These are phyloP conservation scores for Pararge aegeria DNA, from an alignment of 1,140 invertebrate genomes.

Conservation along the genomic window DNA sequence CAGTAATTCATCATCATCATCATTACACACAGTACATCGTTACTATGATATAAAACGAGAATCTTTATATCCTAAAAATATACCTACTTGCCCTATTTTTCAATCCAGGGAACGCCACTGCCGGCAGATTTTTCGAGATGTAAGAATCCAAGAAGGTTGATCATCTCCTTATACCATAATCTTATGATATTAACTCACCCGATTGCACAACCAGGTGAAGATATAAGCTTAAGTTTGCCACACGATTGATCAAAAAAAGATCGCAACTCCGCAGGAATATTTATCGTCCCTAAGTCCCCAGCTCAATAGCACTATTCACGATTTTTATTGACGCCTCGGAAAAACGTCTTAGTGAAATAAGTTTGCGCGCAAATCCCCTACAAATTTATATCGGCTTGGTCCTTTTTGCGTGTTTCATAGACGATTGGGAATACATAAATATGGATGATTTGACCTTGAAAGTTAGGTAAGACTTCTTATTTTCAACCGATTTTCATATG, in stretches of 20 bases:
- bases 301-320: conserved; percentile 12
- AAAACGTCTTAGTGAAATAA: conserved; percentile 13
- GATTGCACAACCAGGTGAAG: conserved; percentile 14
- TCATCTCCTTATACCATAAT: neutral
- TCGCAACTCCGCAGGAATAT: conserved; percentile 3
- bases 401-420: conserved; percentile 9
- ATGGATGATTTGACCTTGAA: neutral
- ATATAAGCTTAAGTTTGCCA: conserved; percentile 11
- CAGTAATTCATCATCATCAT: too few relatives aligned
- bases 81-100: too few relatives aligned
- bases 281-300: neutral
- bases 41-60: too few relatives aligned
- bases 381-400: conserved; percentile 12
- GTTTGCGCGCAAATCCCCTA: conserved; percentile 4
- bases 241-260: conserved; percentile 8
- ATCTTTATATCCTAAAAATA: too few relatives aligned
- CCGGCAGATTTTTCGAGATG: too few relatives aligned
- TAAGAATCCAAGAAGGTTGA: neutral
- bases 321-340: conserved; percentile 12
- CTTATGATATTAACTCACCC: neutral
- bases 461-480: neutral
- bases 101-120: too few relatives aligned
- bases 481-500: neutral
- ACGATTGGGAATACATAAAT: conserved; percentile 7
- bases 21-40: too few relatives aligned